A percentile compares a stretch with the other conserved stretches of the same genome.
These are phyloP conservation scores for Ariolimax columbianus DNA, from an alignment of 2,888 invertebrate species.

Conservation along the genomic window DNA sequence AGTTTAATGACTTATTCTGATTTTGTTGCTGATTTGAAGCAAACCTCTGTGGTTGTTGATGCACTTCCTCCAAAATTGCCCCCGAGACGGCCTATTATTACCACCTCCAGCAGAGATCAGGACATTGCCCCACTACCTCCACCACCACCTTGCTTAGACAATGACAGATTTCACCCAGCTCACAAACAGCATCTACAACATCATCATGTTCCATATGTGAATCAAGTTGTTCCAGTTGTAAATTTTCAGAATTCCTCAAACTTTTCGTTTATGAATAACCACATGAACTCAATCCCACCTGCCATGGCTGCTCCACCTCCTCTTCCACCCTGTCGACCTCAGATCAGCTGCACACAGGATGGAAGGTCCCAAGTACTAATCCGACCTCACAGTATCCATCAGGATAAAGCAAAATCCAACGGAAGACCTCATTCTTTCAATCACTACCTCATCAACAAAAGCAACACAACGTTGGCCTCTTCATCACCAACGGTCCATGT, in stretches of 20 bases:
- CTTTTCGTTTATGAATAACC: conserved; percentile 16
- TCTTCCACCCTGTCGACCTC: conserved; percentile 42
- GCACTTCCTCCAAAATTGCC: conserved; percentile 29
- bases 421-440: conserved; percentile 48
- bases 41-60: neutral
- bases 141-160: conserved; percentile 31
- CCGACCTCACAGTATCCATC: conserved; percentile 39
- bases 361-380: conserved; percentile 46
- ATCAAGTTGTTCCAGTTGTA: conserved; percentile 34
- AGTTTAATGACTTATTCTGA: conserved; percentile 30
- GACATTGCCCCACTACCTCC: conserved; percentile 41
- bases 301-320: conserved; percentile 30
- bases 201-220: conserved; percentile 45
- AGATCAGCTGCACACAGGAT: conserved; percentile 42
- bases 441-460: conserved; percentile 50
- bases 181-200: neutral
- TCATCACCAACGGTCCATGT: conserved; percentile 11
- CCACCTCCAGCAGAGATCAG: conserved; percentile 24
- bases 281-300: neutral
- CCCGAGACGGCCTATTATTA: conserved; percentile 37
- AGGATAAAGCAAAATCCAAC: neutral
- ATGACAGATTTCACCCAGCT: neutral
- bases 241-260: neutral
- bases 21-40: conserved; percentile 36
- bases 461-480: conserved; percentile 15